Percentiles rank a stretch among this genome's conserved stretches.
Conservation (phyloP, 92 coral and sea anemone species). For the Virgularia gustaviana region DNA sequence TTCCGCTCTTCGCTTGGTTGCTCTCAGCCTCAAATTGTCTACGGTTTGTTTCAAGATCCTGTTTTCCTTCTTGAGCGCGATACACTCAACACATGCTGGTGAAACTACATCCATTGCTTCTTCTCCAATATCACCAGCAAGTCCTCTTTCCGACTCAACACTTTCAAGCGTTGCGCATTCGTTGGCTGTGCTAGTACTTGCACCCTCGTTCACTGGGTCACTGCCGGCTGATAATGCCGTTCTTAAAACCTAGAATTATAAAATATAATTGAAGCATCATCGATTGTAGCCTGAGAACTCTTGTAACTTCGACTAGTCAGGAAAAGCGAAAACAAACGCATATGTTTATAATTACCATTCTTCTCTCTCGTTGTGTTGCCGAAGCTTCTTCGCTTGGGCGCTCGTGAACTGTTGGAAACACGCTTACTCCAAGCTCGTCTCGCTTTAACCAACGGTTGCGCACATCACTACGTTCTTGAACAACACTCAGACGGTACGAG, state of each 20-base stretch:
- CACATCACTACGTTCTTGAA: background rate
- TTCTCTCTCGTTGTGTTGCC: constrained; percentile 15
- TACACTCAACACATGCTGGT: no score
- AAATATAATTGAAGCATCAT: no score
- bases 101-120: no score
- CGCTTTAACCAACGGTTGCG: constrained; percentile 3
- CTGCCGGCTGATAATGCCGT: no score
- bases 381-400: background rate
- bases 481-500: background rate
- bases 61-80: background rate
- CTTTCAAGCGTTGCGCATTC: no score
- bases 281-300: no score
- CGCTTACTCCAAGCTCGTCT: constrained; percentile 8
- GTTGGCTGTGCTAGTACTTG: no score
- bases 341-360: no score
- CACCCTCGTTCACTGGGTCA: no score
- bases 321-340: background rate
- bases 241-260: no score
- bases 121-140: no score
- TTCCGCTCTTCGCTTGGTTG: constrained; percentile 1
- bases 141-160: no score
- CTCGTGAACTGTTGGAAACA: constrained; percentile 8
- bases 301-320: constrained; percentile 5
- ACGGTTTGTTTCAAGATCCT: background rate
- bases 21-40: background rate